Conservation (phyloP, 2,888 invertebrate species). For the Deilephila porcellus region DNA sequence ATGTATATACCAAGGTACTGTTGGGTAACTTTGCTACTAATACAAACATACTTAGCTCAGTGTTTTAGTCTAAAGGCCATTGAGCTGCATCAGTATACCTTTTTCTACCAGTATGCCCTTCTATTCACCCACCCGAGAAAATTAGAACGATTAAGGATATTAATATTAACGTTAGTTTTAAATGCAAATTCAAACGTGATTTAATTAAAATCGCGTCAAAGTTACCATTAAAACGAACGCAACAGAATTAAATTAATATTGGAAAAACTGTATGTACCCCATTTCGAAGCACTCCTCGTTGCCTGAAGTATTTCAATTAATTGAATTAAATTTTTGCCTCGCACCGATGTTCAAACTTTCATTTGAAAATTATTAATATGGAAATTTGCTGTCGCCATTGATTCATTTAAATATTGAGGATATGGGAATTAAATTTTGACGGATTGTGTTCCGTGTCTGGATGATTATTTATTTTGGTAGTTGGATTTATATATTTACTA, state of each 20-base stretch:
- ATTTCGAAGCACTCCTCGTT: slow-evolving; percentile 39
- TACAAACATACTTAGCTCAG: too few relatives aligned
- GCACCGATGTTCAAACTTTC: slow-evolving; percentile 44
- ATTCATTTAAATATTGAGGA: slow-evolving; percentile 17
- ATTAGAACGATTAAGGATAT: neutral
- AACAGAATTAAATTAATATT: slow-evolving; percentile 50
- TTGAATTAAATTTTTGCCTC: slow-evolving; percentile 57
- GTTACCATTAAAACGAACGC: slow-evolving; percentile 26
- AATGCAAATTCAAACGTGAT: slow-evolving; percentile 13
- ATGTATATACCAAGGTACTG: too few relatives aligned
- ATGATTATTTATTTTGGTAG: too few relatives aligned
- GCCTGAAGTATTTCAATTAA: slow-evolving; percentile 56
- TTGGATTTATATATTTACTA: too few relatives aligned
- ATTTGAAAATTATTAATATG: slow-evolving; percentile 46
- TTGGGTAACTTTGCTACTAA: too few relatives aligned
- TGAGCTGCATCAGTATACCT: too few relatives aligned
- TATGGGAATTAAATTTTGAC: slow-evolving; percentile 11
- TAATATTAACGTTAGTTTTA: neutral
- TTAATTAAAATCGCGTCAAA: slow-evolving; percentile 32
- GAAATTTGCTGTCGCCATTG: slow-evolving; percentile 32
- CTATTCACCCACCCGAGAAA: neutral
- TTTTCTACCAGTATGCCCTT: too few relatives aligned
- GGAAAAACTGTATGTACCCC: slow-evolving; percentile 48
- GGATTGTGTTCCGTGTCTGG: neutral
- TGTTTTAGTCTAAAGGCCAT: too few relatives aligned